Evolutionary conservation across 2,888 invertebrate genomes (phyloP).

Genomic region (Pristionchus arcanus): DNA sequence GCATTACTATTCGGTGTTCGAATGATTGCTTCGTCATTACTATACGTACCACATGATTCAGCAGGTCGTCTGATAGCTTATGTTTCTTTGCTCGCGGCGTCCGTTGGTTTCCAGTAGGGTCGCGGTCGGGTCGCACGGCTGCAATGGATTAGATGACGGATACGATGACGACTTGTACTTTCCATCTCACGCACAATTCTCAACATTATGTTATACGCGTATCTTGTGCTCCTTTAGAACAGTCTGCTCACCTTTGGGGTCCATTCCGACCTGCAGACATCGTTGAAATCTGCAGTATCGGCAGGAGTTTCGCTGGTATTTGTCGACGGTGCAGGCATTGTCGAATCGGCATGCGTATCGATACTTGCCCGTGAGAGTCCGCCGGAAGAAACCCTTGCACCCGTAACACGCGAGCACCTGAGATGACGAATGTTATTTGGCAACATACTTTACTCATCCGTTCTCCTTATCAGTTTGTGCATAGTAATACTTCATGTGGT

Average conservation of each 20-base stretch:
- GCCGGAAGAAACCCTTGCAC: constrained; percentile 76
- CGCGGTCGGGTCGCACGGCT: constrained; percentile 78
- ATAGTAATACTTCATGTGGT: neutral
- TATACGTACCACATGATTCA: constrained; percentile 76
- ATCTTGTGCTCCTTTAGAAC: too few relatives aligned
- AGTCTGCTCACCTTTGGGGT: constrained; percentile 70
- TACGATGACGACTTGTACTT: neutral
- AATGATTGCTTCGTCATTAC: neutral
- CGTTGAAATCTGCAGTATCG: constrained; percentile 77
- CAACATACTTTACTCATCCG: neutral
- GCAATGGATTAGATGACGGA: neutral
- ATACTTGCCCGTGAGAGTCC: constrained; percentile 75
- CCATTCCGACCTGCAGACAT: constrained; percentile 78
- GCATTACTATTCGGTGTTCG: neutral
- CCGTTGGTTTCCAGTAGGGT: constrained; percentile 77
- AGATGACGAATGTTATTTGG: neutral
- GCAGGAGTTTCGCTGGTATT: constrained; percentile 77
- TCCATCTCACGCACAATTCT: neutral
- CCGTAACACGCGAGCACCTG: constrained; percentile 69
- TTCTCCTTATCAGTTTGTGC: neutral
- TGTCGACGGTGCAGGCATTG: constrained; percentile 78
- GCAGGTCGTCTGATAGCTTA: constrained; percentile 76
- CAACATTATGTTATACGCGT: neutral
- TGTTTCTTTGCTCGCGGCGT: constrained; percentile 77
- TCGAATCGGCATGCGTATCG: constrained; percentile 77